Percentiles rank a stretch among this genome's conserved stretches.
phyloP scores from a whole-genome alignment of 1,140 invertebrate species.

The Ruditapes philippinarum region DNA sequence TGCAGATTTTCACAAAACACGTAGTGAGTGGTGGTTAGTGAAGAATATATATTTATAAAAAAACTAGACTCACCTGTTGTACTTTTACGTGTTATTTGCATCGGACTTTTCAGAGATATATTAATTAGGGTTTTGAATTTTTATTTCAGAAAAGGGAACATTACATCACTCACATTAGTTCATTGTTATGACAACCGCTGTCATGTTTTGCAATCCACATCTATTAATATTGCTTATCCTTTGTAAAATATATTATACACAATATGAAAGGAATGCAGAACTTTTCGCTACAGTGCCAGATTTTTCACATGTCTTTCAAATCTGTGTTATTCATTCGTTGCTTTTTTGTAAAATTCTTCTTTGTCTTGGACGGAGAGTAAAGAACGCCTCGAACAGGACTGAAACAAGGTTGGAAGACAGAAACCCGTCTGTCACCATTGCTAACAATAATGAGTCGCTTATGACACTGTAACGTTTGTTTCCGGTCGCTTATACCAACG shows the following conservation, averaged over 20 bases:
- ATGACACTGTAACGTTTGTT: conserved; percentile 41
- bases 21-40: neutral
- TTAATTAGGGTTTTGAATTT: neutral
- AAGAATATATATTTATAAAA: neutral
- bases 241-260: neutral
- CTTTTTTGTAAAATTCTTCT: neutral
- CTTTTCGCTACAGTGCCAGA: neutral
- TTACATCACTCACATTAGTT: neutral
- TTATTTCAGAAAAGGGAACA: neutral
- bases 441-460: conserved; percentile 40
- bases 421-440: conserved; percentile 32
- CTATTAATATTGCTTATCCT: conserved; percentile 13
- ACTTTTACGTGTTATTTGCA: conserved; percentile 19
- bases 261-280: conserved; percentile 8
- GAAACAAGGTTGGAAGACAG: conserved; percentile 41
- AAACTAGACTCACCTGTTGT: neutral
- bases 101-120: too few species aligned
- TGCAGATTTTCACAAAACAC: neutral
- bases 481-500: conserved; percentile 48
- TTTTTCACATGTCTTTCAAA: conserved; percentile 8
- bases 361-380: conserved; percentile 31
- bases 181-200: conserved; percentile 4
- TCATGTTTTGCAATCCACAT: neutral
- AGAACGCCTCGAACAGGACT: neutral
- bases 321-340: neutral